Base-by-base conservation (phyloP, 2,113 vertebrate species). In the Formicarius rufipectus region DNA sequence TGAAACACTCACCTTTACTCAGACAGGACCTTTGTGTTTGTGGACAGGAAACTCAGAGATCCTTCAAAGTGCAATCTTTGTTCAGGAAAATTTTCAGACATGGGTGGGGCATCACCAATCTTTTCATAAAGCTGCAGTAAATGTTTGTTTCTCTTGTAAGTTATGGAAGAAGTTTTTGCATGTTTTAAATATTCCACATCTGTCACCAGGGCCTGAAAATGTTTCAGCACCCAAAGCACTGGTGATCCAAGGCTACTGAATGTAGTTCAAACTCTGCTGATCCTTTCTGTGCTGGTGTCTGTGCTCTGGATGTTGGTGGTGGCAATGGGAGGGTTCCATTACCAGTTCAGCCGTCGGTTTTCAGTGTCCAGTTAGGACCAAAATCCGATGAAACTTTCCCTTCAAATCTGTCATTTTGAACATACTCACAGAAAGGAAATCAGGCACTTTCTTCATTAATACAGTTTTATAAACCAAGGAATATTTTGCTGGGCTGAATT, bases 401-500 rank as follows among this genome's bases (percentile, higher is more conserved):
- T 88, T 90, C 75, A 90, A 84, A 93, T 87, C 52, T 90, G 39
- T 77, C 28, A 17, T 9, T 77, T 82, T 92, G 45, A 85, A 63
- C 27, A 50, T 89, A 87, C 33, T 72, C 84, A 72, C 8, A 67
- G 53, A 71, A 66, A 68, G 56, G 3, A 85, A 85, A 71, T 74
- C 55, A 80, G 67, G 31, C 52, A 42, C 53, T 92, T 81, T 75
- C 73, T 90, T 93, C 89, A 91, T 93, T 94, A 92, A 95, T 94
- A 93, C 56, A 4, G 7, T 62, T 92, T 94, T 81, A 86, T 81
- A 89, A 96, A 86, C 31, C 45, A 71, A 84, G 23, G 53, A 87
- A 64, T 93, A 75, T 89, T 96, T 95, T 84, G 10, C 74, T 92
- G 58, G 40, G 83, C 64, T 90, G 93, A 94, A 94, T 95, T 92